Base-by-base conservation (phyloP, 1,140 invertebrate genomes). In the Zaprionus davidi region DNA sequence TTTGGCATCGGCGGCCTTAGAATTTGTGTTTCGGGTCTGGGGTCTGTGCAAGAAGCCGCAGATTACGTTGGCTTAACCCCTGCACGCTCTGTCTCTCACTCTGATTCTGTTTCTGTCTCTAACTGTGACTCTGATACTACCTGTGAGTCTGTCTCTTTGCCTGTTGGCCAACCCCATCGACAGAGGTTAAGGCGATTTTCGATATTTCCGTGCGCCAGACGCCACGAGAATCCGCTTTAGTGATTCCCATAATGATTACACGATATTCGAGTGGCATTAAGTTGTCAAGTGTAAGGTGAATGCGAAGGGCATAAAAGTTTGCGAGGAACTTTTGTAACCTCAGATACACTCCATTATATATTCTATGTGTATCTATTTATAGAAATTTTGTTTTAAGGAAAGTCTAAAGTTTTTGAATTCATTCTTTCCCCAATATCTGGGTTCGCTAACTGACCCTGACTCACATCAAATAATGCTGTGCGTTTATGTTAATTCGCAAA, bases 1-100 rank as follows among this genome's bases (percentile, higher is more conserved):
- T 90, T 90, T 90, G 86, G 85, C 81, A 88, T 88, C 84, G 69
- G 60, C 69, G 78, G 85, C 71, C 81, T 81, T 83, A 84, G 79
- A 81, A 81, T 81, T 64, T 64, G 56, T 17, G 53, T 60, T 46
- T 72, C 20, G 49, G 3, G 7, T 31, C 28, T 57, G 49, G 56
- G 65, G 57, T 78, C 13, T 76, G 70, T 88, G 84, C 84, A 84
- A 81, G 66, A 55, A 71, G 84, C 49, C 41, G 55, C 73, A 71
- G 72, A 70, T 75, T 75, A 57, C 57, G 58, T 53, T 62, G 58
- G 56, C 24, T 69, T 51, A 22, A 20, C 17, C 20, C 17, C 5
- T 17, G 17, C 6, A 22, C 22, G 7, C 11, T 5, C 38, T 5
- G 38, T 31, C 28, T 51, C 49, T 15, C 1, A 11, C 41, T 60